Percentiles rank a stretch among this genome's conserved stretches.
These are phyloP conservation scores for Oreotragus oreotragus DNA, from an alignment of 2,113 vertebrate genomes.

Conservation along the genomic window DNA sequence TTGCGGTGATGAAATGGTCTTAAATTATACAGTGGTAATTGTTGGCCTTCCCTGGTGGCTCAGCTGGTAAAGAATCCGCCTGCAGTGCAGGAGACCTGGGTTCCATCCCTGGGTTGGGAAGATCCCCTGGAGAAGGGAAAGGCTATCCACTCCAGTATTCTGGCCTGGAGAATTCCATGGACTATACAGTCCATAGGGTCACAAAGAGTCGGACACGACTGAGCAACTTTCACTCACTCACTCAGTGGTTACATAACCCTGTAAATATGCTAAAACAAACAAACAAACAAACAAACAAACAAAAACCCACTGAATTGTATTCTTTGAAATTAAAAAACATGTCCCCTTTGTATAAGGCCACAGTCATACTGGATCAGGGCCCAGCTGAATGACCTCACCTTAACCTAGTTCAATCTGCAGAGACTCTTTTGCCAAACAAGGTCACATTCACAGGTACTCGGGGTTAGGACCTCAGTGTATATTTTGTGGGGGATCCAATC, in stretches of 20 bases:
- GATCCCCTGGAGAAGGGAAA: neutral
- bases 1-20: neutral
- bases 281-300: too few relatives aligned
- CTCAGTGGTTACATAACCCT: neutral
- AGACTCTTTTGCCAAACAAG: neutral
- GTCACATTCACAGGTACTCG: neutral
- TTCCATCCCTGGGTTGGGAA: neutral
- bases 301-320: neutral
- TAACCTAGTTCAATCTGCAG: neutral
- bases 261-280: neutral
- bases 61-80: fast-evolving
- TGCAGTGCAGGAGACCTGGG: neutral
- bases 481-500: neutral
- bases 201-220: too few relatives aligned
- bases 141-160: neutral
- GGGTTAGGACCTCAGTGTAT: neutral
- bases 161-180: neutral
- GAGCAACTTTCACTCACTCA: neutral
- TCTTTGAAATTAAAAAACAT: neutral
- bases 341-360: neutral
- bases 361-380: neutral
- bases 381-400: neutral
- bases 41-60: neutral
- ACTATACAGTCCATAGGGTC: neutral
- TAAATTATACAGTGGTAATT: neutral